A percentile compares a stretch with the other conserved stretches of the same genome.
Conservation (phyloP, 2,113 vertebrate species). For the Drymodes brunneopygia region DNA sequence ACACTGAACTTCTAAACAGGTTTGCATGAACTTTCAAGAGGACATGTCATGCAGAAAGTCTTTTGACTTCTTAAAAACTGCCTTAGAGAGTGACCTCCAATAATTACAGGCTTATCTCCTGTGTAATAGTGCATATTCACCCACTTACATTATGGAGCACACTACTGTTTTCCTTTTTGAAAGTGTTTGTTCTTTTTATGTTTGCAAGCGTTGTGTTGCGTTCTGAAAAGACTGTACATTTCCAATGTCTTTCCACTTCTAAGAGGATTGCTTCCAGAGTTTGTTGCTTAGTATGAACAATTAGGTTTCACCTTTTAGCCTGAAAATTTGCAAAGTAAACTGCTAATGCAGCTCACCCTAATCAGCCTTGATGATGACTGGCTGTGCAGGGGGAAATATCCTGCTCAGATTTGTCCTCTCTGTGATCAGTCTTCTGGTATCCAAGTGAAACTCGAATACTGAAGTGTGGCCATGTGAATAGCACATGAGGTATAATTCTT, state of each 20-base stretch:
- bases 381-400: background rate
- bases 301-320: background rate
- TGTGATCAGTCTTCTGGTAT: background rate
- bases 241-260: background rate
- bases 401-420: background rate
- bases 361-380: background rate
- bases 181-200: background rate
- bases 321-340: background rate
- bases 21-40: background rate
- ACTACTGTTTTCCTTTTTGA: background rate
- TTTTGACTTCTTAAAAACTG: background rate
- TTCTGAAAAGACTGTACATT: background rate
- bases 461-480: background rate
- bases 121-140: background rate
- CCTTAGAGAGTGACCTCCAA: background rate
- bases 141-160: background rate
- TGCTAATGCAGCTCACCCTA: background rate
- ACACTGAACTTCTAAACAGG: background rate
- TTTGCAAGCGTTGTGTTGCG: background rate
- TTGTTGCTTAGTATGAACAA: background rate
- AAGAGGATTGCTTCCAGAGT: background rate
- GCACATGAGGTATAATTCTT: background rate
- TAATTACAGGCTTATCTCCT: background rate
- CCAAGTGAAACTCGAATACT: background rate
- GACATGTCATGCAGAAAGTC: background rate